Conservation (phyloP, 2,797 vertebrate genomes). For the Onychomys arenicola region DNA sequence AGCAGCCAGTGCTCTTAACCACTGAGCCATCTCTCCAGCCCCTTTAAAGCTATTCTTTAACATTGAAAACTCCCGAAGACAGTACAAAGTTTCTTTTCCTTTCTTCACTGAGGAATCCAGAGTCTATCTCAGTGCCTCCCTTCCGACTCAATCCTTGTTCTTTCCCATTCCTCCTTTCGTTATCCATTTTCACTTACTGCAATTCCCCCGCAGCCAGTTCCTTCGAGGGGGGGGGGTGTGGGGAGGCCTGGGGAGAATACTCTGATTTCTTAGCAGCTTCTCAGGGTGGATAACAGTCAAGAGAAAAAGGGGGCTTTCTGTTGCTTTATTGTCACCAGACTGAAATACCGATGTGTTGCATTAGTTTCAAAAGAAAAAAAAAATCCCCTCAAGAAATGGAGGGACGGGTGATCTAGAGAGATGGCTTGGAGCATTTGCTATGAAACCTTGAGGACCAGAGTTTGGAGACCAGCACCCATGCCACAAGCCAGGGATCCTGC, state of each 20-base stretch:
- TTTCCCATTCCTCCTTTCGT: not conserved
- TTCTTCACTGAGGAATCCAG: not conserved
- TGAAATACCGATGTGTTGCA: not conserved
- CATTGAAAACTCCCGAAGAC: not conserved
- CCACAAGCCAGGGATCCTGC: not conserved
- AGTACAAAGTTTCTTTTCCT: not conserved
- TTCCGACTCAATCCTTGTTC: not conserved
- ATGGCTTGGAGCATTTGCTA: no score
- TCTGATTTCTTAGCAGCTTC: not conserved
- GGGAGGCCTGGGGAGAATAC: not conserved
- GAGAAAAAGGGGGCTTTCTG: not conserved
- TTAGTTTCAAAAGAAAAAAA: not conserved
- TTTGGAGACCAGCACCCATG: not conserved
- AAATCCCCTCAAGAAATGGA: not conserved
- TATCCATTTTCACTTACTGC: not conserved
- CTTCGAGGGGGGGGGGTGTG: not conserved
- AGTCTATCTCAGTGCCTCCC: not conserved
- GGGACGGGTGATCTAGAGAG: not conserved
- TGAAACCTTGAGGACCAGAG: not conserved
- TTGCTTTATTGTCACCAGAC: not conserved
- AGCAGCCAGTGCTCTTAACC: not conserved
- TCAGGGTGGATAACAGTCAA: not conserved
- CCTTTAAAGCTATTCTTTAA: slow-evolving; percentile 7
- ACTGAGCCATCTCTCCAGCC: not conserved
- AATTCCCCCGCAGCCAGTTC: not conserved